Evolutionary conservation across 2,113 vertebrate genomes (phyloP), one percentile per base, ranked within the genome.

Genomic region (Puntigrus tetrazona): DNA sequence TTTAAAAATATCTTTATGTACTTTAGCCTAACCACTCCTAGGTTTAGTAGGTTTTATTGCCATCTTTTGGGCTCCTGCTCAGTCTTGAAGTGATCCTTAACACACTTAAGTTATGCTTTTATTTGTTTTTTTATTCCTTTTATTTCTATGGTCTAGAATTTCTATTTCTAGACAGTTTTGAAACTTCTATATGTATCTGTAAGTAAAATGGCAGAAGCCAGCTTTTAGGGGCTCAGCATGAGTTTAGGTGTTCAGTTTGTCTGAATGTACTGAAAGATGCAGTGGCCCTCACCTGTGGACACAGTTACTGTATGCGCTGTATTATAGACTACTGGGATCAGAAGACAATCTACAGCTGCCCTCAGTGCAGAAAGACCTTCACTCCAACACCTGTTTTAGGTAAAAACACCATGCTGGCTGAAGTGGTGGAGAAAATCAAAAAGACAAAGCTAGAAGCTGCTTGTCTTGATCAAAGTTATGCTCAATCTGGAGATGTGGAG

Each of bases 321-420:
- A 69, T 69, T 22, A 69, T 34, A 38, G 18, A 0, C 2, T 69
- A 1, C 65, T 69, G 65, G 65, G 31, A 36, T 36, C 65, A 69
- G 65, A 38, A 38, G 65, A 0, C 31, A 38, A 18, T 22, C 31
- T 69, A 36, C 31, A 69, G 31, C 8, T 69, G 65, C 0, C 65
- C 18, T 36, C 65, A 36, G 65, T 69, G 65, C 65, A 69, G 65
- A 69, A 31, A 69, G 65, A 69, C 8, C 65, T 69, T 69, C 65
- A 36, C 65, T 69, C 18, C 65, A 69, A 69, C 31, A 69, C 65
- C 65, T 69, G 65, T 5, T 36, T 36, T 69, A 69, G 65, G 31
- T 36, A 22, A 69, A 69, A 69, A 36, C 65, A 69, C 31, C 18
- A 69, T 69, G 18, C 65, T 69, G 65, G 25, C 3, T 36, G 31